phyloP scores from a whole-genome alignment of 1,140 invertebrate species.

The Papilio polyxenes region DNA sequence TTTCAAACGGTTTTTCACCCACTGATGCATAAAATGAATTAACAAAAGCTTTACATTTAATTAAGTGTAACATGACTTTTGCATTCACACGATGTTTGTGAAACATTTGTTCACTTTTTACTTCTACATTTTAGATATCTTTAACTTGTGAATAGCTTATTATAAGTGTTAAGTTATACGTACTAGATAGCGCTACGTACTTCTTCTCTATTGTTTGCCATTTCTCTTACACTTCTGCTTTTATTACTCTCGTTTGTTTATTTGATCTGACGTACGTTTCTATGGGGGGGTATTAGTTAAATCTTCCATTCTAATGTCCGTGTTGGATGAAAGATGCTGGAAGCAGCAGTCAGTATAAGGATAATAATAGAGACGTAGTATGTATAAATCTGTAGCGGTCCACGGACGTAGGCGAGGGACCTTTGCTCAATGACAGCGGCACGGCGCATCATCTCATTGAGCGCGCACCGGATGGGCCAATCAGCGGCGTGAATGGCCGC shows the following conservation, averaged over 20 bases:
- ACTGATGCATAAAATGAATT: slow-evolving; percentile 57
- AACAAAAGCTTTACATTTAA: slow-evolving; percentile 55
- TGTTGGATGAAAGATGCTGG: not conserved
- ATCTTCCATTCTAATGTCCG: not conserved
- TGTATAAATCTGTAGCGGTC: slow-evolving; percentile 61
- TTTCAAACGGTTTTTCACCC: slow-evolving; percentile 55
- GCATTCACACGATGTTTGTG: slow-evolving; percentile 13
- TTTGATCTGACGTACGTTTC: too few relatives aligned
- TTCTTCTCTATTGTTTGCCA: too few relatives aligned
- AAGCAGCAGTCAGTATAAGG: slow-evolving; percentile 21
- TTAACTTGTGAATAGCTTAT: not conserved
- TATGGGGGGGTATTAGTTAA: too few relatives aligned
- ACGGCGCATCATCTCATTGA: slow-evolving; percentile 78
- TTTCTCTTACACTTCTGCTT: too few relatives aligned
- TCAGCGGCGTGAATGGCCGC: slow-evolving; percentile 78
- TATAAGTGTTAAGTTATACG: not conserved
- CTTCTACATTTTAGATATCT: not conserved
- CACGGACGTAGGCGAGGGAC: slow-evolving; percentile 77
- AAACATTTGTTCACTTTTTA: slow-evolving; percentile 34
- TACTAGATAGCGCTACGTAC: too few relatives aligned
- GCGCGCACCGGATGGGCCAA: slow-evolving; percentile 78
- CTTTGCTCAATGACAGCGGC: slow-evolving; percentile 78
- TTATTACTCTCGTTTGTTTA: too few relatives aligned
- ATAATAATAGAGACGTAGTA: slow-evolving; percentile 43
- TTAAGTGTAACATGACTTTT: slow-evolving; percentile 34